Conservation (phyloP, 1,140 invertebrate genomes). For the Atopsyche davidsoni region DNA sequence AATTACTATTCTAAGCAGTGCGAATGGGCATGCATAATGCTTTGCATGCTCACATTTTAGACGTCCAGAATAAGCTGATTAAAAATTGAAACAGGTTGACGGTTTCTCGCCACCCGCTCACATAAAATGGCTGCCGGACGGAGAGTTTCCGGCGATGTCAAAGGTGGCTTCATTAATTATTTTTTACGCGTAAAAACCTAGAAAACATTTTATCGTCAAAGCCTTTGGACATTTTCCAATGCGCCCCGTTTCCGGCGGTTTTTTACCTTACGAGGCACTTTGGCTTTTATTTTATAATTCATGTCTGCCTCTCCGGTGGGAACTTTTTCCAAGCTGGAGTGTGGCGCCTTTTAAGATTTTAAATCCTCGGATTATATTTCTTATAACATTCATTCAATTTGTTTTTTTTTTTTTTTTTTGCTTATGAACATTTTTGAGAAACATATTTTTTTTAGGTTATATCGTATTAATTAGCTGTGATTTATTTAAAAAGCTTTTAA, state of each 20-base stretch:
- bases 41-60: no score
- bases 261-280: conserved; percentile 21
- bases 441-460: not conserved
- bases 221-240: conserved; percentile 21
- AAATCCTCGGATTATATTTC: no score
- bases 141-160: conserved; percentile 25
- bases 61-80: no score
- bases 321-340: not conserved
- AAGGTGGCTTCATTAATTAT: conserved; percentile 31
- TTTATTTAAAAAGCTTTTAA: no score
- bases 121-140: no score
- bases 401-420: conserved; percentile 1
- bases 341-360: not conserved
- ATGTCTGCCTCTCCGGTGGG: conserved; percentile 1
- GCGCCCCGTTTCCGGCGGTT: conserved; percentile 23
- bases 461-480: not conserved
- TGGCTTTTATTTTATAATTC: conserved; percentile 18
- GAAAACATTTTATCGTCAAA: conserved; percentile 28
- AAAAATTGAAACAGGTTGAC: no score
- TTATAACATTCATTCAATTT: not conserved
- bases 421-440: not conserved
- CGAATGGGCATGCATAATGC: no score
- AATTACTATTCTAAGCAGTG: no score
- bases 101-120: no score
- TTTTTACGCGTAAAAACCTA: conserved; percentile 31